Base-by-base conservation (phyloP, 2,797 vertebrate species). In the Artibeus lituratus region DNA sequence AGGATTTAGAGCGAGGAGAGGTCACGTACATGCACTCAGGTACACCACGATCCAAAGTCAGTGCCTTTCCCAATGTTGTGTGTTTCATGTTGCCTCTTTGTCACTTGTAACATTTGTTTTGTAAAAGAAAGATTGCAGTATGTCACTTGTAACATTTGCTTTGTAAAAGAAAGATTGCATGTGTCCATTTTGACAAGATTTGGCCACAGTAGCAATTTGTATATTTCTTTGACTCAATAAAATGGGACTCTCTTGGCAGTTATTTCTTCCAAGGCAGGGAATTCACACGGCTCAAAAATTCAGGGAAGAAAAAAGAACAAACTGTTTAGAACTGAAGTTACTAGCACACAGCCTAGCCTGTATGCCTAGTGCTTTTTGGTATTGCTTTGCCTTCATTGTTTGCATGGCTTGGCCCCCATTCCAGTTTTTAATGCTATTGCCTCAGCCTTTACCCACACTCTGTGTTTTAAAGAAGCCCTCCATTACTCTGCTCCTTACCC, bases 101-200 rank as follows among this genome's bases (percentile, higher is more conserved):
- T 93, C 21, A n/a, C 77, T 18, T 74, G 15, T 44, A 81, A 84
- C n/a, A 69, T 90, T 74, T 53, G 16, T 37, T 90, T 70, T 81
- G 69, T 62, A n/a, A 87, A 77, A 76, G 86, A 49, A 72, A 65
- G 35, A 59, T 8, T 21, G 14, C 3, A 47, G 8, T 10, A 1
- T 42, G 24, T 67, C 94, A n/a, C 77, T 18, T 74, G 15, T 44
- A 81, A 84, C n/a, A 69, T 90, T 74, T 53, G 16, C 44, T 90
- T 70, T 81, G 69, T 62, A n/a, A 87, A 77, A 76, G 86, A 49
- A 72, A 65, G 35, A 59, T 8, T 21, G 14, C 42, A 3, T 94
- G 32, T 94, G 35, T 96, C 53, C 3, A 35, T 95, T 94, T 92
- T 86, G 44, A 81, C 12, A 76, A 92, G 73, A 53, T 70, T 72